Conservation (phyloP, 1,140 invertebrate species). For the Cherax quadricarinatus region DNA sequence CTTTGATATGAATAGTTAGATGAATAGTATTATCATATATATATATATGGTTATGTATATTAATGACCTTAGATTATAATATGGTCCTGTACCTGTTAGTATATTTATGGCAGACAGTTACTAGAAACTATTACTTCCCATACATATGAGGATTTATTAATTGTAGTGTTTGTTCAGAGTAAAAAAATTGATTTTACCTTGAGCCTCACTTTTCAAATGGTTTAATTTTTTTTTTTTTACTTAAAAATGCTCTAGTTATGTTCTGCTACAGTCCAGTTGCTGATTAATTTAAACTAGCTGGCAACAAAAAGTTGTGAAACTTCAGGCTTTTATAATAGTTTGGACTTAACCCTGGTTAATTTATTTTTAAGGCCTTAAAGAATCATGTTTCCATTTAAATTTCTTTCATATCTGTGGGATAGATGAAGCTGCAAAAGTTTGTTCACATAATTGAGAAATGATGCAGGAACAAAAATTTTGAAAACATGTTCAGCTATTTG, state of each 20-base stretch:
- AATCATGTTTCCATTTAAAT: no score
- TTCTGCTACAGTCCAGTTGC: background rate
- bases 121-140: conserved; percentile 57
- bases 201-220: conserved; percentile 12
- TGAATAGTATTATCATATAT: conserved; percentile 63
- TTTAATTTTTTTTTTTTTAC: background rate
- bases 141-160: conserved; percentile 41
- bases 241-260: background rate
- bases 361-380: background rate
- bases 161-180: conserved; percentile 54
- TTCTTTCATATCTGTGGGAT: no score
- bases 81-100: conserved; percentile 67
- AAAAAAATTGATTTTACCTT: conserved; percentile 43
- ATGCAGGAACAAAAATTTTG: no score
- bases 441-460: no score
- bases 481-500: no score
- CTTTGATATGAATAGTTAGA: conserved; percentile 67
- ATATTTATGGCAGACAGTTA: conserved; percentile 54
- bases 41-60: conserved; percentile 68
- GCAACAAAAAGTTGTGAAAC: background rate
- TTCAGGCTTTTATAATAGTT: background rate
- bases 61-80: conserved; percentile 58
- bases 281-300: background rate
- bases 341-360: background rate
- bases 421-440: no score